Conservation (phyloP, 2,113 vertebrate genomes). For the Campylorhamphus procurvoides region DNA sequence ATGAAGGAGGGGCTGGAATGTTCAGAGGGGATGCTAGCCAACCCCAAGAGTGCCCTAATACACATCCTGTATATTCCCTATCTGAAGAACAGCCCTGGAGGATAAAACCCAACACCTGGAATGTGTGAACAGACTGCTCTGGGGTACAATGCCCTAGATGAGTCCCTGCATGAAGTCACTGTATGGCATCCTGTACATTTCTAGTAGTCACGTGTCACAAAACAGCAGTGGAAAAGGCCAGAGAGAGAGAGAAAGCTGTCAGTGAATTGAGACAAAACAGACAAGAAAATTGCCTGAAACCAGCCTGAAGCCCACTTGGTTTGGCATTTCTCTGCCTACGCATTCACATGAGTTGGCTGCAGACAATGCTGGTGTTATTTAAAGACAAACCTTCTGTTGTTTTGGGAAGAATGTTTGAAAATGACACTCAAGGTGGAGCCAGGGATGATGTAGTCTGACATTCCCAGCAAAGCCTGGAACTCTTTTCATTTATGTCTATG, state of each 20-base stretch:
- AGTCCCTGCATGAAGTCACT: not conserved
- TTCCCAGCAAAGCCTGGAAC: not conserved
- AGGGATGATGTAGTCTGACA: not conserved
- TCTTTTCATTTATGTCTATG: not conserved
- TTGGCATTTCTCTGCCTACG: not conserved
- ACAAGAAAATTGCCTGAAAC: not conserved
- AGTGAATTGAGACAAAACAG: not conserved
- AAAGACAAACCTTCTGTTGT: not conserved
- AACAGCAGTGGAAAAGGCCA: not conserved
- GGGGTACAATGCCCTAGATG: rapidly evolving
- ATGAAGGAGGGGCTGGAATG: rapidly evolving
- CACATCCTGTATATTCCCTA: not conserved
- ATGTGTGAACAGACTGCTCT: rapidly evolving
- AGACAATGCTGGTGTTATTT: not conserved
- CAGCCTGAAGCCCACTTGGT: not conserved
- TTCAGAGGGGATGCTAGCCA: not conserved
- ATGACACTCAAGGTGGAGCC: not conserved
- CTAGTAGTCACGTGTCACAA: rapidly evolving
- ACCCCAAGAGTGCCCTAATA: not conserved
- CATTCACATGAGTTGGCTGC: not conserved
- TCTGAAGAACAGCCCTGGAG: not conserved
- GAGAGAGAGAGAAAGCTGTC: not conserved
- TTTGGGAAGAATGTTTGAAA: not conserved
- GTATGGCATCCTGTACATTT: not conserved
- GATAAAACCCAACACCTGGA: not conserved